phyloP scores from a whole-genome alignment of 2,888 invertebrate species.

The Vannuccia rotundouncinata region DNA sequence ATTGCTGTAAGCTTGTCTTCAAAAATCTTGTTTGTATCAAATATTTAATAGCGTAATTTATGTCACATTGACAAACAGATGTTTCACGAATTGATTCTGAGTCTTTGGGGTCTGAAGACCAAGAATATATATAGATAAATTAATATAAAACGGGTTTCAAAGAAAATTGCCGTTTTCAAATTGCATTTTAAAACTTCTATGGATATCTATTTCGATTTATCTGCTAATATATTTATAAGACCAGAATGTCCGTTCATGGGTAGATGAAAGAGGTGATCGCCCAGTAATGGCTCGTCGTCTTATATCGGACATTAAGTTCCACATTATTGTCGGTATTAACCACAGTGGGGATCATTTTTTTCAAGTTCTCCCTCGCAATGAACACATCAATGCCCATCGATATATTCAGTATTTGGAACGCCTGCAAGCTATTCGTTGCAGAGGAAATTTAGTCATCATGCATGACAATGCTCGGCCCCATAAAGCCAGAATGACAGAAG shows the following conservation, averaged over 20 bases:
- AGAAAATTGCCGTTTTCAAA: too few relatives aligned
- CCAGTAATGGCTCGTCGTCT: conserved; percentile 16
- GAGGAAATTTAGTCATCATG: background rate
- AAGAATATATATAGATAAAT: too few relatives aligned
- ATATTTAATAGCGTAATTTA: too few relatives aligned
- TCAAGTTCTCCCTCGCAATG: background rate
- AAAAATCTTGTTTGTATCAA: too few relatives aligned
- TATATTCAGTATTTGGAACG: background rate
- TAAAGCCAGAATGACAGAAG: conserved; percentile 13
- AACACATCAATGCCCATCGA: conserved; percentile 5
- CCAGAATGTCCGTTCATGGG: conserved; percentile 4
- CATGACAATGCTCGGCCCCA: conserved; percentile 11
- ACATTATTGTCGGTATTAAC: conserved; percentile 10
- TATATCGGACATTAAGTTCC: conserved; percentile 16
- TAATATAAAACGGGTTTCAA: too few relatives aligned
- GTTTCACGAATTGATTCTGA: too few relatives aligned
- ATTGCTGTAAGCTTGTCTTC: conserved; percentile 73
- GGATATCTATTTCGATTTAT: too few relatives aligned
- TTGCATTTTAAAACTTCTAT: too few relatives aligned
- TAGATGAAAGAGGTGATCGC: conserved; percentile 20
- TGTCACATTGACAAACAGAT: too few relatives aligned
- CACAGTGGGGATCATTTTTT: conserved; percentile 3
- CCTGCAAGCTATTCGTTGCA: background rate
- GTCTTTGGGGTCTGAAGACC: too few relatives aligned
- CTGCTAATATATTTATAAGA: too few relatives aligned